Evolutionary conservation across 2,888 invertebrate species (phyloP), one percentile per base, ranked within the genome.

Genomic region (Drosophila pegasa): DNA sequence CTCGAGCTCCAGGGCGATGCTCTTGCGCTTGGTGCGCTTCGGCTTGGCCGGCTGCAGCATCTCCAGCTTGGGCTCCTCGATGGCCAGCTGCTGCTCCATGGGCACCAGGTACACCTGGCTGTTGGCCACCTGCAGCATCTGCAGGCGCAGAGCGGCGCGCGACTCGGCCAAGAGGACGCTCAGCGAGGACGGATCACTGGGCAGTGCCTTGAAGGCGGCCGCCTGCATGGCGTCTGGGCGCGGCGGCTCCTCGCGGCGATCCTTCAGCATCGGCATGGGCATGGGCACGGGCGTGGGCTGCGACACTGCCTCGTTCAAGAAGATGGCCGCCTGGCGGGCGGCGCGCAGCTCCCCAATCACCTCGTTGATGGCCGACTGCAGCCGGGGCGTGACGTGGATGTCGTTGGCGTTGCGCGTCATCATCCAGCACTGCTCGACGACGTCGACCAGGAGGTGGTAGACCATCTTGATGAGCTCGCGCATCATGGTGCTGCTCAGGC

Each of bases 341-440:
- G 8, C 41, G 1, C 72, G 72, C 16, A 75, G n/a, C 8, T 77
- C 73, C 3, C 50, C 55, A 27, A 77, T 72, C 0, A 75, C 54
- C 6, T 65, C 56, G 14, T 75, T 76, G 16, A 75, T 67, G 29
- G 76, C 72, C 38, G 45, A 14, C 43, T 75, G 77, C 1, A 75
- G 60, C 0, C 75, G 77, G 0, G 77, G 71, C 10, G 77, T 52
- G 12, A 75, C 60, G 18, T 55, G 20, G 0, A 56, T 27, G 7
- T 71, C 56, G 25, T 62, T 62, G 1, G 43, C 54, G 14, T 61
- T 33, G 2, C 68, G 59, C 0, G 66, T 69, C 22, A 69, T 25
- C 2, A 55, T 56, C 43, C 80, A 55, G 38, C 56, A 75, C 16
- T 59, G 51, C 12, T 83, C 78, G 2, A 62, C 71, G 0, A 71